Evolutionary conservation across 2,888 invertebrate genomes (phyloP), one percentile per base, ranked within the genome.

Genomic region (Mesorhabditis belari): DNA sequence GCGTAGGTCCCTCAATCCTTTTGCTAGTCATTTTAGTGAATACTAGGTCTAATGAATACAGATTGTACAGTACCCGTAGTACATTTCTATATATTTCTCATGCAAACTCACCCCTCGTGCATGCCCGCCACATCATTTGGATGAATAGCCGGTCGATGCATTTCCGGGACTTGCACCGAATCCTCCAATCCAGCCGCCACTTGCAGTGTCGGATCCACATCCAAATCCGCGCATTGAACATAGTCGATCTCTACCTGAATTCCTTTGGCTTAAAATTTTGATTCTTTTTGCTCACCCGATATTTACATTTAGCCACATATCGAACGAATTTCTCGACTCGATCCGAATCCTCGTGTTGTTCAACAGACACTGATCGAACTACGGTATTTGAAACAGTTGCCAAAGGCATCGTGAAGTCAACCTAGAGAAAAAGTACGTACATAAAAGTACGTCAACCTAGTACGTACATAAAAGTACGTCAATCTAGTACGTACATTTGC

Each of bases 391-490:
- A 92, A 57, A 86, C 85, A 81, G 93, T 93, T 44, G 93, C 92
- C 70, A 92, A 90, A 35, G 98, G 96, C 96, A 98, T 98, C 55
- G 93, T 95, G 84, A 95, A 98, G 84, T 96, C 94, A 29, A 96
- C 93, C n/a, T n/a, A n/a, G n/a, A n/a, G n/a, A n/a, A n/a, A n/a
- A n/a, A n/a, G n/a, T n/a, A n/a, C n/a, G n/a, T n/a, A n/a, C n/a
- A n/a, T n/a, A n/a, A n/a, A n/a, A n/a, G n/a, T n/a, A n/a, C n/a
- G n/a, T n/a, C n/a, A n/a, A n/a, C n/a, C n/a, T n/a, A n/a, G n/a
- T n/a, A n/a, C n/a, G n/a, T n/a, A n/a, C n/a, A n/a, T n/a, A n/a
- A n/a, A n/a, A n/a, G n/a, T n/a, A n/a, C n/a, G n/a, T n/a, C n/a
- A n/a, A n/a, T n/a, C n/a, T n/a, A n/a, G n/a, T n/a, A n/a, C n/a